These are phyloP conservation scores for Catamblyrhynchus diadema DNA, from an alignment of 2,797 vertebrate species.

Conservation along the genomic window DNA sequence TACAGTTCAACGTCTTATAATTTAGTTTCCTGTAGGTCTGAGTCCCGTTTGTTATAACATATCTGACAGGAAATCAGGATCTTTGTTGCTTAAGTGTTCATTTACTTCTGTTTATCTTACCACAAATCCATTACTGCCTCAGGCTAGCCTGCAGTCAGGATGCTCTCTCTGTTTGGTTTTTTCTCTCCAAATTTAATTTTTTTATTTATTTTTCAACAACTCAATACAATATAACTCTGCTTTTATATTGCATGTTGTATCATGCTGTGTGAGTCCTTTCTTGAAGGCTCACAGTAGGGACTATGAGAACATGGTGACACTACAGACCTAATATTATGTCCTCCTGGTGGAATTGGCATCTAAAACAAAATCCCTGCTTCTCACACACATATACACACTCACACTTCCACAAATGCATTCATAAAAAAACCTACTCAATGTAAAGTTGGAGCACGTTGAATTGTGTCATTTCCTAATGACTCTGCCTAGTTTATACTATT, in stretches of 20 bases:
- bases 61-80: constrained; percentile 55
- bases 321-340: not conserved
- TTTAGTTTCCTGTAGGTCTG: constrained; percentile 50
- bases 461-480: not conserved
- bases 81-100: constrained; percentile 60
- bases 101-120: constrained; percentile 54
- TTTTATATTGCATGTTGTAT: not conserved
- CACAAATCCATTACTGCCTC: constrained; percentile 44
- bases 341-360: not conserved
- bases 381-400: not conserved
- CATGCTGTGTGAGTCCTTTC: not conserved
- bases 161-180: not conserved
- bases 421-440: not conserved
- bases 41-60: constrained; percentile 16
- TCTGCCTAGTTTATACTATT: not conserved
- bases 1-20: constrained; percentile 34
- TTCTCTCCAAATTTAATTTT: constrained; percentile 6
- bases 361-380: not conserved
- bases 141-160: constrained; percentile 12
- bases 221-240: not conserved
- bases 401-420: not conserved
- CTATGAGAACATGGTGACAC: not conserved
- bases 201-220: constrained; percentile 31
- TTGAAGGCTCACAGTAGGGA: not conserved
- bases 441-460: not conserved